Conservation (phyloP, 2,888 invertebrate species). For the Mimas tiliae region DNA sequence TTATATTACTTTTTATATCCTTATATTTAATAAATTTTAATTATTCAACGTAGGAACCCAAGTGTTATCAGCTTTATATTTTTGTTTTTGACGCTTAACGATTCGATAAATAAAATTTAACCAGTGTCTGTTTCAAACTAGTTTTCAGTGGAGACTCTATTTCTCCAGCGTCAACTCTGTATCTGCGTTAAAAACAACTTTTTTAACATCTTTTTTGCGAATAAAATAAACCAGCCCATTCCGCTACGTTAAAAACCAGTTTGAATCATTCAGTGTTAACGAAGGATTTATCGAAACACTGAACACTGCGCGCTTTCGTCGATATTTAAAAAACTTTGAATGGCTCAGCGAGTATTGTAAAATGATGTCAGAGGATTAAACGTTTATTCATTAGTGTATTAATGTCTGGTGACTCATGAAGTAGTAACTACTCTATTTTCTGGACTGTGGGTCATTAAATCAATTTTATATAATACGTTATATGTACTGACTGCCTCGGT, state of each 20-base stretch:
- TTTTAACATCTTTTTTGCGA: background rate
- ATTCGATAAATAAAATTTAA: background rate
- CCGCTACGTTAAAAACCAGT: slow-evolving; percentile 3
- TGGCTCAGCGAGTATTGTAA: background rate
- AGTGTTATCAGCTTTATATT: too few species aligned
- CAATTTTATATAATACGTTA: background rate
- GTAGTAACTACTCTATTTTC: background rate
- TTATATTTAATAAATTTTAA: too few species aligned
- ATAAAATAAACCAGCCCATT: background rate
- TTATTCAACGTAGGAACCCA: too few species aligned
- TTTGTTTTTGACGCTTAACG: too few species aligned
- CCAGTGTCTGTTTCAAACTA: background rate
- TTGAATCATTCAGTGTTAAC: background rate
- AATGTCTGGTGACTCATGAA: slow-evolving; percentile 8
- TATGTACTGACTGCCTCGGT: too few species aligned
- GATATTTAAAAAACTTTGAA: background rate
- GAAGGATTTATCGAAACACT: background rate
- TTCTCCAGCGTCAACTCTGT: background rate
- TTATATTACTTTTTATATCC: too few species aligned
- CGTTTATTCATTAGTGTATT: background rate
- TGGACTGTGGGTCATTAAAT: background rate
- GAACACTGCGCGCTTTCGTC: background rate
- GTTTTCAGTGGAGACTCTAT: background rate
- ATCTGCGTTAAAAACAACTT: background rate
- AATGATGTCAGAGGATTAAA: background rate